phyloP scores from a whole-genome alignment of 2,888 invertebrate species.

The Orthonevra nobilis region DNA sequence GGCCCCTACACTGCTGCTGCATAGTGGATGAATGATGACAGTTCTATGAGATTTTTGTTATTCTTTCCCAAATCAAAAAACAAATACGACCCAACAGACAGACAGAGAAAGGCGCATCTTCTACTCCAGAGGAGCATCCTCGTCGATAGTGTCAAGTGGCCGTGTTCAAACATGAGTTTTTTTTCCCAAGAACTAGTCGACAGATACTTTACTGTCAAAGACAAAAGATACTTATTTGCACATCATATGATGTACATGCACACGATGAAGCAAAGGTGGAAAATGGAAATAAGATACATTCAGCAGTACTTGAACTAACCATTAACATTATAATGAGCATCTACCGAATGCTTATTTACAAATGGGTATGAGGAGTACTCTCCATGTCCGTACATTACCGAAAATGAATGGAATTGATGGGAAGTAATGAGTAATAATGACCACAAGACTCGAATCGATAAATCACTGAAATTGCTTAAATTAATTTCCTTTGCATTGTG shows the following conservation, averaged over 20 bases:
- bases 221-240: constrained; percentile 67
- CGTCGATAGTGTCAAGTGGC: constrained; percentile 67
- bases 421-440: constrained; percentile 67
- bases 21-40: constrained; percentile 35
- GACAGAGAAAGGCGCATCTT: constrained; percentile 31
- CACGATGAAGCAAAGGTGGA: not conserved
- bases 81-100: constrained; percentile 33
- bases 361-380: constrained; percentile 9
- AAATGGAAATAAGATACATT: constrained; percentile 61
- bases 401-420: constrained; percentile 65
- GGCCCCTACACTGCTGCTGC: constrained; percentile 19
- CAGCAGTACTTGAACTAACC: constrained; percentile 11
- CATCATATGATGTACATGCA: constrained; percentile 18
- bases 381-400: constrained; percentile 4
- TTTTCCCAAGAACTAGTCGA: constrained; percentile 48
- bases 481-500: constrained; percentile 60
- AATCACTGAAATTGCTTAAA: constrained; percentile 67
- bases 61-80: constrained; percentile 69
- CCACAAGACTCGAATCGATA: constrained; percentile 64
- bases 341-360: constrained; percentile 20
- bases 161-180: constrained; percentile 68
- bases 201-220: constrained; percentile 54
- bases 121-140: too few relatives aligned
- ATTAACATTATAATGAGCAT: constrained; percentile 49
- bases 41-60: constrained; percentile 64